phyloP scores from a whole-genome alignment of 2,113 vertebrate genomes.

The Dromiciops gliroides region DNA sequence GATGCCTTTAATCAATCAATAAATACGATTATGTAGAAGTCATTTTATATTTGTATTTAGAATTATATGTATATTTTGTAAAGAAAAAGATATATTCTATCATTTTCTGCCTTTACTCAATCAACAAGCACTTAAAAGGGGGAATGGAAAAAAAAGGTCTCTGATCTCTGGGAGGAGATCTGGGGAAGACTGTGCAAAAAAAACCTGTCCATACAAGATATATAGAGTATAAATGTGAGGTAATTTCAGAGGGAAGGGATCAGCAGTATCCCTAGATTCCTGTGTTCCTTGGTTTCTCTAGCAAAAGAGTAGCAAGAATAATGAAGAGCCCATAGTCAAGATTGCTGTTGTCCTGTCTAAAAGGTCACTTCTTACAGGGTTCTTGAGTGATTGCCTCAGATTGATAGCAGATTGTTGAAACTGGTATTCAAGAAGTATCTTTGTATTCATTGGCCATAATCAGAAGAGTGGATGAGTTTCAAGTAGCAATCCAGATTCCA shows the following conservation, averaged over 20 bases:
- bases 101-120: neutral
- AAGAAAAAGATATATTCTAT: neutral
- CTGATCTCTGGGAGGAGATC: neutral
- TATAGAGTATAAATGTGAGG: neutral
- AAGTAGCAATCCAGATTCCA: neutral
- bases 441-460: neutral
- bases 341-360: neutral
- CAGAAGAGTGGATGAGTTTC: neutral
- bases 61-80: neutral
- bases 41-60: neutral
- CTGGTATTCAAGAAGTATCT: neutral
- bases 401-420: neutral
- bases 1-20: neutral
- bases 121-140: neutral
- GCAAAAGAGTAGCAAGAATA: neutral
- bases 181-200: neutral
- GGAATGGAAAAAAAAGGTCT: neutral
- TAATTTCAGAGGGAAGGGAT: neutral
- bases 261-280: neutral
- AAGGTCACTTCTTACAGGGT: neutral
- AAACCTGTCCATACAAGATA: neutral
- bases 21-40: neutral
- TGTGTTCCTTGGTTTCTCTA: neutral
- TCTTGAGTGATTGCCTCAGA: neutral
- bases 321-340: neutral